Evolutionary conservation across 2,797 vertebrate species (phyloP).

Genomic region (Novumbra hubbsi): DNA sequence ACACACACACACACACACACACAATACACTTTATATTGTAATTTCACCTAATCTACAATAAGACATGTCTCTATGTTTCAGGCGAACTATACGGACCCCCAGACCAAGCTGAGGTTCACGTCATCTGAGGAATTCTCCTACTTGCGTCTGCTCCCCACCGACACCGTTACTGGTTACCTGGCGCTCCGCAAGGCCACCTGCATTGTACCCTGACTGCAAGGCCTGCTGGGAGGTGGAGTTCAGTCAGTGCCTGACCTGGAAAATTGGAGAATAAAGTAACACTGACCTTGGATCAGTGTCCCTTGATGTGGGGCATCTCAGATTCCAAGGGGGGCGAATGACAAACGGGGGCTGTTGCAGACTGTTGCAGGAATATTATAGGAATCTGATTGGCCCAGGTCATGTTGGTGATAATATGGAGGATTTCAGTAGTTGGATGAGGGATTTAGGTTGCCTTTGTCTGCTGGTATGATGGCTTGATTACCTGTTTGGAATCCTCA

Average conservation of each 20-base stretch:
- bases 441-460: neutral
- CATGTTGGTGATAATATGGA: no score
- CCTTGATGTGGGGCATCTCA: neutral
- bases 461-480: neutral
- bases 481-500: neutral
- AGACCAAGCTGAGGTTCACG: constrained; percentile 94
- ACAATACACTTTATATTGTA: neutral
- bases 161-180: constrained; percentile 92
- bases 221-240: neutral
- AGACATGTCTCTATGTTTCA: constrained; percentile 49
- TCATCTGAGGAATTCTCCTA: constrained; percentile 94
- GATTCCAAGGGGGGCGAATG: neutral
- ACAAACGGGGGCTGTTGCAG: neutral
- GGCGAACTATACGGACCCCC: constrained; percentile 97
- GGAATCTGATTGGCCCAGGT: no score
- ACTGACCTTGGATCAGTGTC: neutral
- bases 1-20: constrained; percentile 3
- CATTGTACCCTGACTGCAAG: constrained; percentile 82
- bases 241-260: neutral
- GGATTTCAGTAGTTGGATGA: neutral
- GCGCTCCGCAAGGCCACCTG: constrained; percentile 91
- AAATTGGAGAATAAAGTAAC: neutral
- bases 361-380: no score
- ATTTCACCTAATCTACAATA: neutral
- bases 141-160: constrained; percentile 92